phyloP scores from a whole-genome alignment of 2,797 vertebrate genomes.

The Ptychadena robeensis region DNA sequence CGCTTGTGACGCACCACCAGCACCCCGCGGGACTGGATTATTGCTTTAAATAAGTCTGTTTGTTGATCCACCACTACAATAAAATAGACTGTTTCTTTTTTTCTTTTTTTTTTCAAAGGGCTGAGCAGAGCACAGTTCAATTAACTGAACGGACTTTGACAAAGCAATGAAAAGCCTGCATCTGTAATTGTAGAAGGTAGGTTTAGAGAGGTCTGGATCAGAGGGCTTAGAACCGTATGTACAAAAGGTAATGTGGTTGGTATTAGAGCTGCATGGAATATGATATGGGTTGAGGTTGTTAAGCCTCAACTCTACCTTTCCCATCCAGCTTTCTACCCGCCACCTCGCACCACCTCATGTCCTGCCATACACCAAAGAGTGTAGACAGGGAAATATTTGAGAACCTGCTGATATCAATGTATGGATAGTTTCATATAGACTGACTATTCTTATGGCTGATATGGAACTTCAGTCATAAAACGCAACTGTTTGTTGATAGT shows the following conservation, averaged over 20 bases:
- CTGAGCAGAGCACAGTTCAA: background rate
- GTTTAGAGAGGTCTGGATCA: background rate
- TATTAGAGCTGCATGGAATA: background rate
- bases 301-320: background rate
- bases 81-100: constrained; percentile 3
- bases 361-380: no score
- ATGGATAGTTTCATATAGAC: no score
- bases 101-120: no score
- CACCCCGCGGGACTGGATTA: constrained; percentile 21
- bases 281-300: background rate
- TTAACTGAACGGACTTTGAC: background rate
- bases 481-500: no score
- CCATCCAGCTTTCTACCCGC: no score
- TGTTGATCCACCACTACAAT: constrained; percentile 34
- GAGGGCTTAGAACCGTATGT: no score
- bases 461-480: no score
- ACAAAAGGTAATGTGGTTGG: no score
- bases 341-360: no score
- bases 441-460: no score
- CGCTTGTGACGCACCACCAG: constrained; percentile 27
- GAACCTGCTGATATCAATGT: no score
- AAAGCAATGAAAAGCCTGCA: background rate
- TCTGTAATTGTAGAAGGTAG: background rate
- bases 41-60: constrained; percentile 35
- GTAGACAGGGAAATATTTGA: no score